These are phyloP conservation scores for Malthinus seriepunctatus DNA, from an alignment of 2,888 invertebrate genomes.

Conservation along the genomic window DNA sequence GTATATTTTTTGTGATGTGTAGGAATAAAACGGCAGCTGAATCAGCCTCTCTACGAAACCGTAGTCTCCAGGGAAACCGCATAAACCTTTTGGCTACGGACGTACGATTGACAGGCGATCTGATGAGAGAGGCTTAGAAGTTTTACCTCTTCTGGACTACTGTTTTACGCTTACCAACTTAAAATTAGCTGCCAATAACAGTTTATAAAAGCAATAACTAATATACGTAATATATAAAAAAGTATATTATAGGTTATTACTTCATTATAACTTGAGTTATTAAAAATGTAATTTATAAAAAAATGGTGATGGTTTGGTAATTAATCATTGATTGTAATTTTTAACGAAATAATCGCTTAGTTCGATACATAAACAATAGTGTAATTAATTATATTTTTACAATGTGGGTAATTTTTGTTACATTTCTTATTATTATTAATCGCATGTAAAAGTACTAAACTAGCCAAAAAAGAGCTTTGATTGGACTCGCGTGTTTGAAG, in stretches of 20 bases:
- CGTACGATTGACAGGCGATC: conserved; percentile 45
- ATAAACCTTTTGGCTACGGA: conserved; percentile 43
- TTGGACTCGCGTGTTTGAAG: no score
- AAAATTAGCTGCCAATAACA: conserved; percentile 26
- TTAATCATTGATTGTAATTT: no score
- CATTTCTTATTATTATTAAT: no score
- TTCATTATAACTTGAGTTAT: neutral
- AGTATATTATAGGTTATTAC: neutral
- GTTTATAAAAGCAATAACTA: conserved; percentile 12
- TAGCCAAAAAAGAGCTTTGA: no score
- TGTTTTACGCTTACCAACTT: conserved; percentile 29
- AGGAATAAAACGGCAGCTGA: conserved; percentile 37
- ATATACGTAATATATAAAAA: conserved; percentile 1
- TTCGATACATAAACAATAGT: neutral
- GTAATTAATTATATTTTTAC: neutral
- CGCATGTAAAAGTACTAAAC: no score
- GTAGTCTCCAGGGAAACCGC: conserved; percentile 41
- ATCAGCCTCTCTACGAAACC: conserved; percentile 34
- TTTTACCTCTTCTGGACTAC: conserved; percentile 16
- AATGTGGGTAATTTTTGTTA: no score
- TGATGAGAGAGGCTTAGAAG: conserved; percentile 23
- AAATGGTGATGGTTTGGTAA: no score
- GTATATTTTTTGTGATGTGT: conserved; percentile 26
- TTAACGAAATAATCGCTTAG: neutral
- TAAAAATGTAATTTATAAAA: no score